A percentile compares a stretch with the other conserved stretches of the same genome.
Conservation (phyloP, 2,113 vertebrate genomes). For the Hippocampus barbouri region DNA sequence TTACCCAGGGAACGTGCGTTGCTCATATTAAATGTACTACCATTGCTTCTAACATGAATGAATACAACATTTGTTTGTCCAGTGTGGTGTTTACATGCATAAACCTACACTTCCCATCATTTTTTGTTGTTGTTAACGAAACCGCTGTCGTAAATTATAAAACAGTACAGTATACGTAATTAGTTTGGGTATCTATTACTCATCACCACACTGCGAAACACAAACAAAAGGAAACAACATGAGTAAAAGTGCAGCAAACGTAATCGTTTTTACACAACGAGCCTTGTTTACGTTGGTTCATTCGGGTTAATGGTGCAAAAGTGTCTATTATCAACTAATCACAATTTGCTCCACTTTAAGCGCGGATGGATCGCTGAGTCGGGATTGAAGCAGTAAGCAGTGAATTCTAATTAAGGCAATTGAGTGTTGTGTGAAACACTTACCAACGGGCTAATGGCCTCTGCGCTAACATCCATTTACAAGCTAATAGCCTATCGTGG, state of each 20-base stretch:
- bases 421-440: conserved; percentile 44
- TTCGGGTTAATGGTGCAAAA: conserved; percentile 53
- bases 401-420: conserved; percentile 50
- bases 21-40: conserved; percentile 11
- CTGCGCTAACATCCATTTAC: conserved; percentile 25
- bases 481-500: neutral
- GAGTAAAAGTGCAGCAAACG: neutral
- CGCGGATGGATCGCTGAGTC: conserved; percentile 42
- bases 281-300: conserved; percentile 49
- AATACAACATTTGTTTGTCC: conserved; percentile 8
- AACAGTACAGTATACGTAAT: neutral
- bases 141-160: neutral
- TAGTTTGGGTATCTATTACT: neutral
- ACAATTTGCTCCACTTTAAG: conserved; percentile 54
- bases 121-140: neutral
- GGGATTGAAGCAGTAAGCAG: conserved; percentile 40
- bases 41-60: conserved; percentile 7
- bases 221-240: neutral
- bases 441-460: conserved; percentile 47
- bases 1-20: neutral
- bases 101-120: neutral
- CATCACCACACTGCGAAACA: neutral
- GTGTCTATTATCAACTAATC: conserved; percentile 63
- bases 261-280: conserved; percentile 8
- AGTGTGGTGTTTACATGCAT: conserved; percentile 2